Base-by-base conservation (phyloP, 2,797 vertebrate genomes). In the Hozukius guyotensis region DNA sequence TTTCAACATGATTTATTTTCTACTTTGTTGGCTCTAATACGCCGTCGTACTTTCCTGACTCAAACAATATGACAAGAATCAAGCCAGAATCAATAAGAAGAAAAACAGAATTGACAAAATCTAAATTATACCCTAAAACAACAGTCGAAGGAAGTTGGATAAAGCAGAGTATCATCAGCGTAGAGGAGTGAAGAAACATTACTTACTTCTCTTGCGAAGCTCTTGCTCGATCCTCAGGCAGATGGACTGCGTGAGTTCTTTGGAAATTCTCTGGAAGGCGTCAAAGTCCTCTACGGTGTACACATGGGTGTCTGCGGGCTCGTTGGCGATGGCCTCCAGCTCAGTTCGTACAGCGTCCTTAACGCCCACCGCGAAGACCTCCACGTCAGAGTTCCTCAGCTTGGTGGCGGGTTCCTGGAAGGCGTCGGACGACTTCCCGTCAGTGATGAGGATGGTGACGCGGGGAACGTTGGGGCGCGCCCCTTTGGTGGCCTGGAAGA, bases 261-360 rank as follows among this genome's bases (percentile, higher is more conserved):
- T 97, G 7, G 99, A 99, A 80, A 99, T 99, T 82, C 97, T 98
- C 91, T 99, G 96, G 89, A 99, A 99, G 80, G 98, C 98, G 78
- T 99, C 98, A 67, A 99, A 99, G 88, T 99, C 99, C 85, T 99
- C 98, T 32, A 99, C 99, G 0, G 97, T 99, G 93, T 97, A 99
- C 53, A 99, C 99, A 0, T 99, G 99, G 6, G 97, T 99, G 66
- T 98, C 96, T 0, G 94, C 95, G 2, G 99, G 99, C 7, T 92
- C 85, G 5, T 97, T 98, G 27, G 99, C 99, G 20, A 99, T 99
- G 62, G 98, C 96, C 93, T 98, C 99, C 80, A 99, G 88, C 78
- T 99, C 99, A 0, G 94, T 94, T 20, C 97, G 96, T 8, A 99
- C 98, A 0, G 99, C 99, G 20, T 99, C 98, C 86, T 99, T 99